Evolutionary conservation across 2,797 vertebrate species (phyloP).

Genomic region (Antennarius maculatus): DNA sequence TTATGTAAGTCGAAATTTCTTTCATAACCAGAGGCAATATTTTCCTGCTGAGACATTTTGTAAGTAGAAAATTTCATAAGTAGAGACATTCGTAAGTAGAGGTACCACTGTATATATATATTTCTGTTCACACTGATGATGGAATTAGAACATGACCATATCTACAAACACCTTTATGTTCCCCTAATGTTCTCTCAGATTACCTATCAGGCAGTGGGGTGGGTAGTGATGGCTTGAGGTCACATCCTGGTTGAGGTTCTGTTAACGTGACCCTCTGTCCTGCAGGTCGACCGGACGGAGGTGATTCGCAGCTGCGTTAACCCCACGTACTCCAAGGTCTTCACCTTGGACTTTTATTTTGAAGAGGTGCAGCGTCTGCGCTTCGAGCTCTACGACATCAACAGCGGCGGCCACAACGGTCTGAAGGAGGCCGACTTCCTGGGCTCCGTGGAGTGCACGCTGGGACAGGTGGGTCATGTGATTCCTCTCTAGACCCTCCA

Average conservation of each 20-base stretch:
- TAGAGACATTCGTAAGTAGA: too few relatives aligned
- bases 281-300: conserved; percentile 95
- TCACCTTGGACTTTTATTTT: conserved; percentile 96
- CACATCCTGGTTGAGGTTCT: too few relatives aligned
- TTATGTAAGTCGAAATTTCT: too few relatives aligned
- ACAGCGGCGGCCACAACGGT: conserved; percentile 90
- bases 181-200: too few relatives aligned
- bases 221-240: not conserved
- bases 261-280: not conserved
- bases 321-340: conserved; percentile 94
- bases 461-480: conserved; percentile 87
- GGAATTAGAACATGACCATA: too few relatives aligned
- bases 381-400: conserved; percentile 93
- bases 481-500: not conserved
- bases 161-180: too few relatives aligned
- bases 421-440: conserved; percentile 91
- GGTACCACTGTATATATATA: too few relatives aligned
- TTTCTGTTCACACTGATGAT: too few relatives aligned
- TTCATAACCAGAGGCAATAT: too few relatives aligned
- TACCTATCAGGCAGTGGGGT: too few relatives aligned
- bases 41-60: too few relatives aligned
- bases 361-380: conserved; percentile 94
- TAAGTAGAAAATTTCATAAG: too few relatives aligned
- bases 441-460: conserved; percentile 93
- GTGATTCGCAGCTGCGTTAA: conserved; percentile 93